Evolutionary conservation across 2,797 vertebrate species (phyloP).

Genomic region (Lithobates sylvaticus): DNA sequence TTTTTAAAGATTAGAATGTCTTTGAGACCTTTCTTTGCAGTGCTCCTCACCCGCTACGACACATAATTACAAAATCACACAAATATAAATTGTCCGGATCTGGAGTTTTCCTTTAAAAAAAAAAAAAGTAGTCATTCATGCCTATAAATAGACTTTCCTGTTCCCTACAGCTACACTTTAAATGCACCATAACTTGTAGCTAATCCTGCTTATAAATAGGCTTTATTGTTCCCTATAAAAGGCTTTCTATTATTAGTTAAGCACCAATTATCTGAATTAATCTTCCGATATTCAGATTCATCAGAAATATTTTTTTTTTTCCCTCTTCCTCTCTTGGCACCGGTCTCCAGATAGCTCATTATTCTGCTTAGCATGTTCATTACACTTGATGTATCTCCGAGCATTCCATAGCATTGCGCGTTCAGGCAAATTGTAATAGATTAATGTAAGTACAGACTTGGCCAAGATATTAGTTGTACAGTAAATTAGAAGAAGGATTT

Average conservation of each 20-base stretch:
- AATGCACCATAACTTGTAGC: not conserved
- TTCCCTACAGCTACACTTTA: not conserved
- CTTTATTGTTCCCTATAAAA: not conserved
- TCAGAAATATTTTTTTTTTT: constrained; percentile 17
- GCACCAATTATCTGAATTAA: constrained; percentile 15
- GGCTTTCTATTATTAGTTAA: constrained; percentile 28
- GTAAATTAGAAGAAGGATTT: constrained; percentile 32
- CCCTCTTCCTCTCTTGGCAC: constrained; percentile 2
- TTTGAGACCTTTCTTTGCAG: no score
- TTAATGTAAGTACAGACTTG: constrained; percentile 27
- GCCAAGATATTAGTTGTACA: constrained; percentile 33
- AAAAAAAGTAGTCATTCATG: no score
- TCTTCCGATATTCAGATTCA: constrained; percentile 28
- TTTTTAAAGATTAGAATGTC: no score
- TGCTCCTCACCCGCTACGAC: no score
- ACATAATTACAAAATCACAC: no score
- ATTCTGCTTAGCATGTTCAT: constrained; percentile 33
- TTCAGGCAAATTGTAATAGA: constrained; percentile 32
- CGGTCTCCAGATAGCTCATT: constrained; percentile 32
- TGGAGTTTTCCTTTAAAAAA: no score
- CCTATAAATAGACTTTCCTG: no score
- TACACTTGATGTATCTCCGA: constrained; percentile 33
- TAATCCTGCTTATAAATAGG: not conserved
- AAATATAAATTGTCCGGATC: no score
- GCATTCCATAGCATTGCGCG: constrained; percentile 16